Conservation (phyloP, 2,113 vertebrate species). For the Oryzias celebensis region DNA sequence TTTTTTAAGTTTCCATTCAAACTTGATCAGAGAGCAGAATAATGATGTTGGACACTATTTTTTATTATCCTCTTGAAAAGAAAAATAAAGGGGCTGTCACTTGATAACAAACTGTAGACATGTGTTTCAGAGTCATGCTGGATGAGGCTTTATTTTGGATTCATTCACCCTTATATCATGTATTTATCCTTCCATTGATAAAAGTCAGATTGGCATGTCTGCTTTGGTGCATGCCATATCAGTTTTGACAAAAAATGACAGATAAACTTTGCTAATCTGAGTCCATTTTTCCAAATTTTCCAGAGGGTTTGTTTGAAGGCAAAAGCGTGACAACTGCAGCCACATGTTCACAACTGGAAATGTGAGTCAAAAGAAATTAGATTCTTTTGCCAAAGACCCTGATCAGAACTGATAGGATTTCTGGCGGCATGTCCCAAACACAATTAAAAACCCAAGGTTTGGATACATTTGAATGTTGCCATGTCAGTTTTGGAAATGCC, state of each 20-base stretch:
- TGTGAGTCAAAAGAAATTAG: conserved; percentile 38
- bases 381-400: conserved; percentile 35
- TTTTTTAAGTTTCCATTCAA: conserved; percentile 17
- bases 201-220: conserved; percentile 34
- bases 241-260: conserved; percentile 24
- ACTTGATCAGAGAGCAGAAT: conserved; percentile 26
- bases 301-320: conserved; percentile 47
- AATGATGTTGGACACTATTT: conserved; percentile 11
- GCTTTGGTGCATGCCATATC: conserved; percentile 51
- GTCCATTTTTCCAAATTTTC: conserved; percentile 40
- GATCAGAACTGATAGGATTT: conserved; percentile 49
- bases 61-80: conserved; percentile 35
- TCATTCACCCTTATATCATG: conserved; percentile 42
- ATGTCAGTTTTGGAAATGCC: conserved; percentile 37
- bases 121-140: conserved; percentile 52
- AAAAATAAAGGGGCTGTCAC: conserved; percentile 45
- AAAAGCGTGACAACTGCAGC: conserved; percentile 15
- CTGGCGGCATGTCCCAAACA: conserved; percentile 41
- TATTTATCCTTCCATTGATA: conserved; percentile 36
- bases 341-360: conserved; percentile 28
- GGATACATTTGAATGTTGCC: conserved; percentile 29
- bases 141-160: conserved; percentile 40
- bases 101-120: conserved; percentile 44
- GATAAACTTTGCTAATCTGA: conserved; percentile 24
- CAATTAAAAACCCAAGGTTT: conserved; percentile 13